A percentile compares a stretch with the other conserved stretches of the same genome.
These are phyloP conservation scores for Allygus modestus DNA, from an alignment of 2,888 invertebrate genomes.

Conservation along the genomic window DNA sequence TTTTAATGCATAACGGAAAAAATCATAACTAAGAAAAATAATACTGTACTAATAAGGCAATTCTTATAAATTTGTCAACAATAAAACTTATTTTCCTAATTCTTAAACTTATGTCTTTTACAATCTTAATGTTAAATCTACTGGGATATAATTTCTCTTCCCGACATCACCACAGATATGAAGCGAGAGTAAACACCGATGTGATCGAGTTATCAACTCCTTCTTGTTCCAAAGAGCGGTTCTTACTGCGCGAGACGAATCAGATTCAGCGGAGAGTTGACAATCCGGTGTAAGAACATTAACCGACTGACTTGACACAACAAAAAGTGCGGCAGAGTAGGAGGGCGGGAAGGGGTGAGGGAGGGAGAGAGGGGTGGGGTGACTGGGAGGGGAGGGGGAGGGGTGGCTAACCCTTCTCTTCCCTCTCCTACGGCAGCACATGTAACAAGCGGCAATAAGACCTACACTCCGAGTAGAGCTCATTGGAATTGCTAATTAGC, in stretches of 20 bases:
- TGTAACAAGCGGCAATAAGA: slow-evolving; percentile 60
- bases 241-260: slow-evolving; percentile 55
- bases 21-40: too few species aligned
- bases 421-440: slow-evolving; percentile 56
- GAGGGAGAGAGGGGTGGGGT: slow-evolving; percentile 30
- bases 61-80: too few species aligned
- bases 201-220: slow-evolving; percentile 56
- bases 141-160: too few species aligned
- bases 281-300: slow-evolving; percentile 60
- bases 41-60: too few species aligned
- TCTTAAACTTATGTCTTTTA: too few species aligned
- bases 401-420: slow-evolving; percentile 49
- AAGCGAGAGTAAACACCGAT: slow-evolving; percentile 44
- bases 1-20: too few species aligned
- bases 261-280: slow-evolving; percentile 57
- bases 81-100: too few species aligned
- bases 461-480: slow-evolving; percentile 73
- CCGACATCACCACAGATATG: slow-evolving; percentile 20
- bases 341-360: slow-evolving; percentile 4
- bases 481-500: slow-evolving; percentile 95
- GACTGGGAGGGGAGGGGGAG: neutral
- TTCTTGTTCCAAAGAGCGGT: slow-evolving; percentile 34
- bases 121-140: too few species aligned
- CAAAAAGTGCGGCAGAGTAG: slow-evolving; percentile 54
- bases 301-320: slow-evolving; percentile 58